Evolutionary conservation across 2,113 vertebrate genomes (phyloP).

Genomic region (Amphiprion percula): DNA sequence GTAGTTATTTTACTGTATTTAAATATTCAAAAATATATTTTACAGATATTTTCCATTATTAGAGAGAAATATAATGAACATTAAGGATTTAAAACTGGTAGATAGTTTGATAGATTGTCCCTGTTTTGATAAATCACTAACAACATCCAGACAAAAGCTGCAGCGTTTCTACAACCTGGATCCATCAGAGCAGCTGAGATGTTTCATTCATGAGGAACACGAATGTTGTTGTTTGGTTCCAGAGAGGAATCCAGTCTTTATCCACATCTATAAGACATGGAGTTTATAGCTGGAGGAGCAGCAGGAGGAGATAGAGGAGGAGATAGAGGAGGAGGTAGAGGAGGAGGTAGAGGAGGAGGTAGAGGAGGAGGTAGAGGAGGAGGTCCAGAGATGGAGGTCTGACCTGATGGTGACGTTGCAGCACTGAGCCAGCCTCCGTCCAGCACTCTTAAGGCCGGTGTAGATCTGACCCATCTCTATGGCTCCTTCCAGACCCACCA

Average conservation of each 20-base stretch:
- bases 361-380: background rate
- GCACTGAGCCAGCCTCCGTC: constrained; percentile 94
- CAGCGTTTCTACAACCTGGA: too few relatives aligned
- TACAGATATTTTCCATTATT: too few relatives aligned
- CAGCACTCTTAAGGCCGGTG: constrained; percentile 95
- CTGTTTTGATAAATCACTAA: too few relatives aligned
- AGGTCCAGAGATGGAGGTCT: background rate
- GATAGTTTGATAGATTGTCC: too few relatives aligned
- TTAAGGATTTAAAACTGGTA: too few relatives aligned
- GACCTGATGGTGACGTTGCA: constrained; percentile 93
- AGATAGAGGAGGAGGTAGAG: background rate
- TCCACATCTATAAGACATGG: constrained; percentile 16
- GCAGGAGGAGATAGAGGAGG: background rate
- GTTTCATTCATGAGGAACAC: constrained; percentile 44
- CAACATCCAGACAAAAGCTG: too few relatives aligned
- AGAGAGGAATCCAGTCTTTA: constrained; percentile 62
- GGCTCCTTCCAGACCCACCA: constrained; percentile 94
- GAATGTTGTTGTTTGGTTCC: constrained; percentile 31
- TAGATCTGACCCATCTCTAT: constrained; percentile 99
- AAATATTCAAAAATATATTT: too few relatives aligned
- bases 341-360: background rate
- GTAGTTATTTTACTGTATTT: too few relatives aligned
- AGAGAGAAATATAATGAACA: too few relatives aligned
- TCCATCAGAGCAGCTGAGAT: background rate
- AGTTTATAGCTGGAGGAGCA: constrained; percentile 24